Evolutionary conservation across 2,888 invertebrate species (phyloP).

Genomic region (Microdon myrmicae): DNA sequence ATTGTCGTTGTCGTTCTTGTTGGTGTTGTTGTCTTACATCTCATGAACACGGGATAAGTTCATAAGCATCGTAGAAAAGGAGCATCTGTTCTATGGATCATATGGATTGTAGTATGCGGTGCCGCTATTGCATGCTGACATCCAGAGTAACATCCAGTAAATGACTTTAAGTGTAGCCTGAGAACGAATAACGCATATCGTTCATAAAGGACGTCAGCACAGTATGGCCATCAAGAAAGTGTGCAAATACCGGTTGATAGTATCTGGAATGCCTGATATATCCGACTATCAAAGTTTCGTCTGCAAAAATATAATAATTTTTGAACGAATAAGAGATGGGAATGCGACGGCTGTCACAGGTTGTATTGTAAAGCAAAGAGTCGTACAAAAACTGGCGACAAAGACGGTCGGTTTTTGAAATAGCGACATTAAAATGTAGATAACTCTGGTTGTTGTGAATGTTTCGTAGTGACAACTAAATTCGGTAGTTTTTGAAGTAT

Average conservation of each 20-base stretch:
- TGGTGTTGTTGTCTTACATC: slow-evolving; percentile 15
- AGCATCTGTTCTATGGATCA: slow-evolving; percentile 5
- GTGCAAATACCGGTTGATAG: background rate
- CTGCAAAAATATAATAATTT: too few species aligned
- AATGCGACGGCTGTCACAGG: too few species aligned
- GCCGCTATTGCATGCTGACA: slow-evolving; percentile 35
- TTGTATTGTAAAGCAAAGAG: too few species aligned
- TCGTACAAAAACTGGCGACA: too few species aligned
- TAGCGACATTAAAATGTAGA: too few species aligned
- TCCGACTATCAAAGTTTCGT: too few species aligned
- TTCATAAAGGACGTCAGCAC: slow-evolving; percentile 25
- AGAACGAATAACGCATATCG: slow-evolving; percentile 41
- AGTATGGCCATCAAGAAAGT: slow-evolving; percentile 11
- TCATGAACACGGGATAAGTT: slow-evolving; percentile 12
- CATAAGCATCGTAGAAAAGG: slow-evolving; percentile 6
- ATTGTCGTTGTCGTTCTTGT: background rate
- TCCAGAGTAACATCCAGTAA: slow-evolving; percentile 26
- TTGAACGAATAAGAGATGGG: too few species aligned
- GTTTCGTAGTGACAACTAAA: too few species aligned
- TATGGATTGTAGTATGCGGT: background rate
- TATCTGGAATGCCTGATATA: too few species aligned
- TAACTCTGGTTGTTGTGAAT: too few species aligned
- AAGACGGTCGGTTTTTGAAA: too few species aligned
- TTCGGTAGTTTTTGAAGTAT: too few species aligned
- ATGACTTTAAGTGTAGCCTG: slow-evolving; percentile 41